Conservation (phyloP, 2,888 invertebrate species). For the Tromatobia lineatoria region DNA sequence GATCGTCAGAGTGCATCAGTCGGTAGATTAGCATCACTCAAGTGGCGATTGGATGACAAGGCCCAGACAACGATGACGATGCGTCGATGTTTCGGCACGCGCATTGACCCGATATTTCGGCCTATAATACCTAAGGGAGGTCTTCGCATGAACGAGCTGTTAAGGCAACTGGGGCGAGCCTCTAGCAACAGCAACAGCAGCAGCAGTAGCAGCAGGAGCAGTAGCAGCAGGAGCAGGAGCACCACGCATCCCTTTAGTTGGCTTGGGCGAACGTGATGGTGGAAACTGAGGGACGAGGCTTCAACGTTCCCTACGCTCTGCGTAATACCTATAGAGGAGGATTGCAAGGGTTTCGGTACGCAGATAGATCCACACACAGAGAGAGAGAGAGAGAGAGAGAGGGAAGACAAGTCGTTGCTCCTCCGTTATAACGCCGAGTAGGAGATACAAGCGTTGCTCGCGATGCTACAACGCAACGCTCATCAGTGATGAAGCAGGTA, state of each 20-base stretch:
- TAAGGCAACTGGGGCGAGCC: slow-evolving; percentile 36
- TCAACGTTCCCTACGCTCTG: slow-evolving; percentile 29
- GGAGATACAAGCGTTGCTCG: slow-evolving; percentile 21
- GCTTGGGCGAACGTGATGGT: slow-evolving; percentile 41
- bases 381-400: slow-evolving; percentile 22
- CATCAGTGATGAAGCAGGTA: slow-evolving; percentile 55
- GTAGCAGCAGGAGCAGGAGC: not conserved
- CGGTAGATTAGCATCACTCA: too few relatives aligned
- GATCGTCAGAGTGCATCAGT: too few relatives aligned
- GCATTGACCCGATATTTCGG: slow-evolving; percentile 25
- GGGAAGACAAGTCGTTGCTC: slow-evolving; percentile 1
- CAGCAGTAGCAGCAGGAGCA: slow-evolving; percentile 6
- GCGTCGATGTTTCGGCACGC: slow-evolving; percentile 9
- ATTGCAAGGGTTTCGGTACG: slow-evolving; percentile 27
- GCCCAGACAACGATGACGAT: too few relatives aligned
- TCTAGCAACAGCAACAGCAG: slow-evolving; percentile 8
- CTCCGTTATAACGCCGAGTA: slow-evolving; percentile 26
- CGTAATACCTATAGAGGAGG: slow-evolving; percentile 41
- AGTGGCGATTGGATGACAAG: too few relatives aligned
- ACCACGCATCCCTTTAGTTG: slow-evolving; percentile 21
- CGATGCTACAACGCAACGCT: slow-evolving; percentile 53
- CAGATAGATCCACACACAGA: not conserved
- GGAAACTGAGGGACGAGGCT: slow-evolving; percentile 42
- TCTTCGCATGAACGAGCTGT: slow-evolving; percentile 18
- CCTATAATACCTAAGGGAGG: slow-evolving; percentile 44